phyloP scores from a whole-genome alignment of 2,797 vertebrate genomes.

The Ptychobarbus kaznakovi region DNA sequence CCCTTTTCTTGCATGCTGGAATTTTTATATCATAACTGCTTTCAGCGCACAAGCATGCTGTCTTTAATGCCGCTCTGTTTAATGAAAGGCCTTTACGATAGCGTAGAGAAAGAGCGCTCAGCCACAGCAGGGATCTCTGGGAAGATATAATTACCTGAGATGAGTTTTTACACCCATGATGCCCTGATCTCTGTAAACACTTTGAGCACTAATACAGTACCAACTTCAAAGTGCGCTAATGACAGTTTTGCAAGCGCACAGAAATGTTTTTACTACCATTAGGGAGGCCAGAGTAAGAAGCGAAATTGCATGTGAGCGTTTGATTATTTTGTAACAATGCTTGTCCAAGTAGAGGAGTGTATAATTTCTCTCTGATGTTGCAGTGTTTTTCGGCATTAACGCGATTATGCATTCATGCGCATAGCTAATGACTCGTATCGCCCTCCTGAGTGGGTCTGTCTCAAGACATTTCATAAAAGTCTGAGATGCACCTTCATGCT shows the following conservation, averaged over 20 bases:
- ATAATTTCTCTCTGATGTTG: slow-evolving; percentile 56
- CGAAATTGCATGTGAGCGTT: slow-evolving; percentile 34
- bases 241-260: slow-evolving; percentile 52
- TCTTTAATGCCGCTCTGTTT: slow-evolving; percentile 33
- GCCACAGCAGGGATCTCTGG: slow-evolving; percentile 22
- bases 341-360: slow-evolving; percentile 47
- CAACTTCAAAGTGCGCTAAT: slow-evolving; percentile 58
- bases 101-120: background rate
- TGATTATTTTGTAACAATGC: slow-evolving; percentile 56
- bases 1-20: slow-evolving; percentile 23
- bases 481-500: slow-evolving; percentile 40
- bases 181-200: slow-evolving; percentile 46
- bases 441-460: slow-evolving; percentile 46
- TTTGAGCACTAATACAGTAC: slow-evolving; percentile 37
- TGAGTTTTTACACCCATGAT: slow-evolving; percentile 41
- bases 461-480: slow-evolving; percentile 43
- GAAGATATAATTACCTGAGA: slow-evolving; percentile 52
- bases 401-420: slow-evolving; percentile 36
- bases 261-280: slow-evolving; percentile 49
- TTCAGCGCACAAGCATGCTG: slow-evolving; percentile 10
- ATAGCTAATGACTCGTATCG: slow-evolving; percentile 48
- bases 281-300: slow-evolving; percentile 37
- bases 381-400: slow-evolving; percentile 47
- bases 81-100: slow-evolving; percentile 38
- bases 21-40: slow-evolving; percentile 26